phyloP scores from a whole-genome alignment of 1,140 invertebrate genomes.

The Procambarus virginalis region DNA sequence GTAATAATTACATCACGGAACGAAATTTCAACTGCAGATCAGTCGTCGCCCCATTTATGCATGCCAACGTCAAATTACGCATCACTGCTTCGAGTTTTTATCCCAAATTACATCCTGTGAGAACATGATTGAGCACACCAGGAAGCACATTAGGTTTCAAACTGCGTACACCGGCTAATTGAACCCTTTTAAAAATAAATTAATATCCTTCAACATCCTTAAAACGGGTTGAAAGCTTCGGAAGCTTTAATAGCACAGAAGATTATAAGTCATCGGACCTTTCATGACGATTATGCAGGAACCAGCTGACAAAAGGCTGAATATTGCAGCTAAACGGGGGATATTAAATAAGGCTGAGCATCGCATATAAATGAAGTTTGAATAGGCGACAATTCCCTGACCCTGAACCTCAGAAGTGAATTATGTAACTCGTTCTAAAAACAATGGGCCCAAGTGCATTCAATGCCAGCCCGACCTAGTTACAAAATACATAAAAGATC shows the following conservation, averaged over 20 bases:
- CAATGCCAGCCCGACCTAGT: no score
- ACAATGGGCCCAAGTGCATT: no score
- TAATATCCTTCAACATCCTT: neutral
- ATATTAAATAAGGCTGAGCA: neutral
- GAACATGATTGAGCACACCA: neutral
- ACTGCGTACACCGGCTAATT: neutral
- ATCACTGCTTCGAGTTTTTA: neutral
- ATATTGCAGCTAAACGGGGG: neutral
- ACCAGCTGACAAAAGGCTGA: neutral
- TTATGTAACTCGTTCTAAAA: neutral
- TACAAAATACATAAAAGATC: no score
- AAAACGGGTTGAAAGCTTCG: no score
- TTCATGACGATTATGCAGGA: neutral
- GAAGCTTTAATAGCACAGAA: neutral
- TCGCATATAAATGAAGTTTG: no score
- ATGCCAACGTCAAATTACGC: no score
- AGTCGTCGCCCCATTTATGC: no score
- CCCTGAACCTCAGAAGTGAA: neutral
- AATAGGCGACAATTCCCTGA: neutral
- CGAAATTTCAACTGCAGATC: no score
- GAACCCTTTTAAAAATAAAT: neutral
- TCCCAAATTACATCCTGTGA: slow-evolving; percentile 2
- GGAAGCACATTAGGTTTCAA: neutral
- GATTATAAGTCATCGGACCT: neutral
- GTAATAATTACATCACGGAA: no score